phyloP scores from a whole-genome alignment of 2,113 vertebrate genomes.

The Gobius niger region DNA sequence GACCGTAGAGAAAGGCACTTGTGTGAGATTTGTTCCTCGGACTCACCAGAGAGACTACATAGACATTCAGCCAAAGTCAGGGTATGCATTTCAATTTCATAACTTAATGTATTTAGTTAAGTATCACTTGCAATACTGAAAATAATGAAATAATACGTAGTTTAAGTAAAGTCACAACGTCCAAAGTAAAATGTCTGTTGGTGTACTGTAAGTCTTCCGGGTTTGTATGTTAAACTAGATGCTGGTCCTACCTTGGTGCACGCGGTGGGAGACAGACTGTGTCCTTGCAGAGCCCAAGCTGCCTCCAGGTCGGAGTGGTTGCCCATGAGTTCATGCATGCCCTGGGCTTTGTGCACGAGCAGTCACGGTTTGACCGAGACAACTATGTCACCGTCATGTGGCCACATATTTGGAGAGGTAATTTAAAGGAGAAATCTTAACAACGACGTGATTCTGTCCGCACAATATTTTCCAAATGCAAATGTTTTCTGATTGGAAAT shows the following conservation, averaged over 20 bases:
- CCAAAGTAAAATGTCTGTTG: not conserved
- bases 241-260: conserved; percentile 79
- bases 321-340: conserved; percentile 71
- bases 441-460: not conserved
- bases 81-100: conserved; percentile 66
- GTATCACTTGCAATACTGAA: not conserved
- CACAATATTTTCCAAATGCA: not conserved
- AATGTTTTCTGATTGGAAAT: conserved; percentile 23
- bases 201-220: conserved; percentile 9
- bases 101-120: no score
- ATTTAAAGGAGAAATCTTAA: conserved; percentile 15
- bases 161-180: not conserved
- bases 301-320: conserved; percentile 67
- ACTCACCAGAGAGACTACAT: conserved; percentile 83
- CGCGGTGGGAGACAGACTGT: conserved; percentile 75
- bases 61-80: conserved; percentile 80
- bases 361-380: conserved; percentile 73
- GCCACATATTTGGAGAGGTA: conserved; percentile 78
- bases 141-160: not conserved
- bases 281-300: conserved; percentile 64
- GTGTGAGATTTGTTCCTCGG: conserved; percentile 80
- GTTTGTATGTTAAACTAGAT: conserved; percentile 57
- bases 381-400: conserved; percentile 69
- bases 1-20: conserved; percentile 79
- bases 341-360: conserved; percentile 71